A percentile compares a stretch with the other conserved stretches of the same genome.
Evolutionary conservation across 2,888 invertebrate species (phyloP).

Genomic region (Sisyra nigra): DNA sequence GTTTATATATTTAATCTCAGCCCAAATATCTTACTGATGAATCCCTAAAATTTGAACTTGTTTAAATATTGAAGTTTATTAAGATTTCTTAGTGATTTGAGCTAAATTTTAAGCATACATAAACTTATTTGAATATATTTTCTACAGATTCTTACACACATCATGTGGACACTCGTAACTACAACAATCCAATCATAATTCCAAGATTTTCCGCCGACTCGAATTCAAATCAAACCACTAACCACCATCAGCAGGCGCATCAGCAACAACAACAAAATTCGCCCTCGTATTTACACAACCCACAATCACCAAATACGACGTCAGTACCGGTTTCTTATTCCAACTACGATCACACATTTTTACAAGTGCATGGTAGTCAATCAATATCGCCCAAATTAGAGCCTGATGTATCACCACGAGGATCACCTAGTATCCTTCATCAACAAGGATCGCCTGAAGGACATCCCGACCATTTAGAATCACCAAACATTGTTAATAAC

Average conservation of each 20-base stretch:
- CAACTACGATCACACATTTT: slow-evolving; percentile 2
- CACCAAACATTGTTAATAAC: slow-evolving; percentile 6
- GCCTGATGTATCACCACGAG: slow-evolving; percentile 22
- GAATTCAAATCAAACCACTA: neutral
- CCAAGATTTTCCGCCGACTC: too few relatives aligned
- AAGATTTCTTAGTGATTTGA: too few relatives aligned
- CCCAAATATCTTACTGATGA: too few relatives aligned
- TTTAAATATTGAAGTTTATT: too few relatives aligned
- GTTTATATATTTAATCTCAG: too few relatives aligned
- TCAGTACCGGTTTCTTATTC: neutral
- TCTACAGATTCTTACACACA: slow-evolving; percentile 3
- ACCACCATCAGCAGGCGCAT: slow-evolving; percentile 1
- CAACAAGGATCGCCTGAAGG: slow-evolving; percentile 5
- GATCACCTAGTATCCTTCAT: slow-evolving; percentile 5
- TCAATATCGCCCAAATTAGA: slow-evolving; percentile 25
- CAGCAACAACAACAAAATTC: slow-evolving; percentile 17
- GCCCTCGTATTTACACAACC: neutral
- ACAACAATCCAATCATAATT: too few relatives aligned
- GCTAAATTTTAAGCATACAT: too few relatives aligned
- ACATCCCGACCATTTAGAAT: neutral
- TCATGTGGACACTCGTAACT: neutral
- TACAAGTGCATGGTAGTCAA: slow-evolving; percentile 21
- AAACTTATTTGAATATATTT: too few relatives aligned
- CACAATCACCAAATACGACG: slow-evolving; percentile 3
- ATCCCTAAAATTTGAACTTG: too few relatives aligned